Evolutionary conservation across 1,140 invertebrate species (phyloP), one percentile per base, ranked within the genome.

Genomic region (Hyposmocoma kahamanoa): DNA sequence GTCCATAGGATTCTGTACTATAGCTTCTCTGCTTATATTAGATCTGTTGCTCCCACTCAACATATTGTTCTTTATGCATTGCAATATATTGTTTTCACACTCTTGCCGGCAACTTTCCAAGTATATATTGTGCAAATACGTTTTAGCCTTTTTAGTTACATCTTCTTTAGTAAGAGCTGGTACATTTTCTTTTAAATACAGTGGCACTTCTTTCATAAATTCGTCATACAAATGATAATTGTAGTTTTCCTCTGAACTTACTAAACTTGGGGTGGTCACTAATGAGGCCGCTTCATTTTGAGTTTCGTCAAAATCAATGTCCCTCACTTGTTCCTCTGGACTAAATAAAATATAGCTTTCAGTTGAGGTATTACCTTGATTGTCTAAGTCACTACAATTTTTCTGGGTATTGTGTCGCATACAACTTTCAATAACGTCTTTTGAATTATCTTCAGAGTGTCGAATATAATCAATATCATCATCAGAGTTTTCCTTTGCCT

Each of bases 221-320:
- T 63, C 47, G 44, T 68, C 54, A 55, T 74, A 77, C 6, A 65
- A 42, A 38, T 54, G 24, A 39, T 72, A 43, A n/a, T 21, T 24
- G 38, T 22, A 24, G 45, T 53, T 41, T 36, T 30, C 34, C 24
- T 45, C 18, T 11, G 47, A 20, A 28, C 32, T 49, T 19, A n/a
- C n/a, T n/a, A n/a, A n/a, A n/a, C n/a, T n/a, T n/a, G n/a, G n/a
- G n/a, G n/a, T n/a, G n/a, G n/a, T n/a, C n/a, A n/a, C n/a, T n/a
- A n/a, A n/a, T n/a, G n/a, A n/a, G n/a, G n/a, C n/a, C n/a, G n/a
- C n/a, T n/a, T n/a, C n/a, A n/a, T n/a, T n/a, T n/a, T n/a, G n/a
- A n/a, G n/a, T n/a, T n/a, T n/a, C n/a, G n/a, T n/a, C n/a, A n/a
- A n/a, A n/a, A n/a, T n/a, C n/a, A n/a, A n/a, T n/a, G n/a, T n/a